Base-by-base conservation (phyloP, 1,140 invertebrate species). In the Uloborus diversus region DNA sequence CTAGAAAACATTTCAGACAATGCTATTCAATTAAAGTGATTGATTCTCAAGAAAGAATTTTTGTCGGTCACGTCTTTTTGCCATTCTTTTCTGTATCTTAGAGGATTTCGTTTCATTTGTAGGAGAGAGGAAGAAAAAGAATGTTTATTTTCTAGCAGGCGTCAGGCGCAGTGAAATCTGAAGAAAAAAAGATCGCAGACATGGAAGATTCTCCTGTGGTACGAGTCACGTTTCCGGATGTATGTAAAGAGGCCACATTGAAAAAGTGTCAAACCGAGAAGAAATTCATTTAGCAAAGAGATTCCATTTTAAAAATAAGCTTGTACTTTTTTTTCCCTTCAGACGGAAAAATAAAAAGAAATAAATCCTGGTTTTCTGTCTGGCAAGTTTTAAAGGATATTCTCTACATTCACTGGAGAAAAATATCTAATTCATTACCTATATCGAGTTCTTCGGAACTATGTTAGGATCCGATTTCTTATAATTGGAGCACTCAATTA, bases 1-100 rank as follows among this genome's bases (percentile, higher is more conserved):
- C 32, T 28, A 14, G 28, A 17, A n/a, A 20, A 53, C 28, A 9
- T 25, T 35, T 37, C 1, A 27, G 62, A 13, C 62, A 28, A 65
- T 42, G 62, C 62, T 65, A 65, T 65, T 65, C 62, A 65, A 65
- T 65, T 65, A 65, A 65, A 65, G 33, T 65, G 62, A 65, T 65
- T 65, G 62, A 65, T 65, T 27, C 28, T 33, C n/a, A 37, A 27
- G 25, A 23, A n/a, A 7, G 17, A 7, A 4, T 30, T 27, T 62
- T 62, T 37, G 59, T 11, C 25, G 20, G 62, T 65, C 62, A 65
- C 62, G 62, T 65, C 59, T 62, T 62, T 37, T 62, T 3, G 35
- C 33, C 61, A 62, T 62, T 33, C 25, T 62, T 62, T 62, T n/a
- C 32, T 62, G 20, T 37, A 62, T 62, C 59, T 62, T 35, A 62